Conservation (phyloP, 2,797 vertebrate genomes). For the Gouania willdenowi region DNA sequence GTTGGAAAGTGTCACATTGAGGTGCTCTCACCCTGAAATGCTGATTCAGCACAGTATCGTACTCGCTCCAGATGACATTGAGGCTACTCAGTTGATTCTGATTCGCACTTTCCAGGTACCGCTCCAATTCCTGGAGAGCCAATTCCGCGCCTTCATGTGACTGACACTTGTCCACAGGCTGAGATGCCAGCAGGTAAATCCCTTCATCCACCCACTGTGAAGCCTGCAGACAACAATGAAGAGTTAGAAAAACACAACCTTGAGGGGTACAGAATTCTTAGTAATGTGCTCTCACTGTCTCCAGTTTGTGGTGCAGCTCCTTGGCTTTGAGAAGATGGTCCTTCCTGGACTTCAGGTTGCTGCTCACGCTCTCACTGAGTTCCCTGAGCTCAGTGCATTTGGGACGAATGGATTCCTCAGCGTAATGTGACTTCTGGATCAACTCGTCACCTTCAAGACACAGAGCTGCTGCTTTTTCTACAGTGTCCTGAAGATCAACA, state of each 20-base stretch:
- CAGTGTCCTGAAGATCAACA: conserved; percentile 71
- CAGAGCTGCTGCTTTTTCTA: conserved; percentile 77
- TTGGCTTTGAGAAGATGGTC: conserved; percentile 83
- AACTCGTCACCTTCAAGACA: conserved; percentile 80
- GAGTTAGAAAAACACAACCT: neutral
- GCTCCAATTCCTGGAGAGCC: conserved; percentile 92
- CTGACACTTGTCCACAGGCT: conserved; percentile 96
- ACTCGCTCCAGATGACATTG: conserved; percentile 79
- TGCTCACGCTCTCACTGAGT: conserved; percentile 71
- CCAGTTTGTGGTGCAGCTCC: conserved; percentile 84
- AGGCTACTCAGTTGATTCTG: conserved; percentile 84
- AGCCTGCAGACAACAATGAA: conserved; percentile 68
- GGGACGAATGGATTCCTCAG: conserved; percentile 90
- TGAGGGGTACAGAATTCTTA: no score
- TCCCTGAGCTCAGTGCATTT: conserved; percentile 87
- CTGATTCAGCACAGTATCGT: conserved; percentile 82
- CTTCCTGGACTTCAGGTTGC: conserved; percentile 68
- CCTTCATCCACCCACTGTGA: conserved; percentile 93
- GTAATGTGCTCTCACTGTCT: conserved; percentile 74
- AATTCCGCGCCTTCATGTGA: conserved; percentile 95
- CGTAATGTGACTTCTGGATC: conserved; percentile 88
- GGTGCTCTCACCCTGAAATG: conserved; percentile 82
- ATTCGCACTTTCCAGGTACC: conserved; percentile 82
- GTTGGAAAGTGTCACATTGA: no score
- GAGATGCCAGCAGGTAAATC: conserved; percentile 92